phyloP scores from a whole-genome alignment of 2,113 vertebrate species.

The Excalfactoria chinensis region DNA sequence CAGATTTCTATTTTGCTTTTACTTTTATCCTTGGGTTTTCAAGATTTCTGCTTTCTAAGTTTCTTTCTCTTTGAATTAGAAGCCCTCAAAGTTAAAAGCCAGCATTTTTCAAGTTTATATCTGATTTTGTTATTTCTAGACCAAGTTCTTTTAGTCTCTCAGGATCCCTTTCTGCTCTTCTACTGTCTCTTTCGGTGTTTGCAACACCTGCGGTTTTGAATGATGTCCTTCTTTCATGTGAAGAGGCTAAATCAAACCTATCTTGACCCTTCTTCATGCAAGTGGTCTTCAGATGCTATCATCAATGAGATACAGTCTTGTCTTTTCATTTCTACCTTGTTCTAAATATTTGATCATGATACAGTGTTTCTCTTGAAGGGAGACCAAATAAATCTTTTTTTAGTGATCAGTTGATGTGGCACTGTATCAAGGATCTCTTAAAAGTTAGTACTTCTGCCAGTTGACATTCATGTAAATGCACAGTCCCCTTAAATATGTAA shows the following conservation, averaged over 20 bases:
- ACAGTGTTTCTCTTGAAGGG: neutral
- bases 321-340: neutral
- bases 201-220: neutral
- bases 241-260: conserved; percentile 25
- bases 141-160: neutral
- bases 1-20: neutral
- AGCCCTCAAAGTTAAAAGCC: neutral
- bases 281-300: neutral
- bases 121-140: neutral
- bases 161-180: neutral
- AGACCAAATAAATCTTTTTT: neutral
- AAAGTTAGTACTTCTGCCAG: neutral
- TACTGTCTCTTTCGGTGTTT: neutral
- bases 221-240: neutral
- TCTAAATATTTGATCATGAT: conserved; percentile 9
- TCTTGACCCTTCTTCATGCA: neutral
- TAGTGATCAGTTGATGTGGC: neutral
- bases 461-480: neutral
- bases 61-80: neutral
- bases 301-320: neutral
- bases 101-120: neutral
- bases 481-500: neutral
- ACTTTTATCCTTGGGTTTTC: neutral
- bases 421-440: neutral
- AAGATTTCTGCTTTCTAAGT: neutral